Conservation (phyloP, 2,113 vertebrate species). For the Reinhardtius hippoglossoides region DNA sequence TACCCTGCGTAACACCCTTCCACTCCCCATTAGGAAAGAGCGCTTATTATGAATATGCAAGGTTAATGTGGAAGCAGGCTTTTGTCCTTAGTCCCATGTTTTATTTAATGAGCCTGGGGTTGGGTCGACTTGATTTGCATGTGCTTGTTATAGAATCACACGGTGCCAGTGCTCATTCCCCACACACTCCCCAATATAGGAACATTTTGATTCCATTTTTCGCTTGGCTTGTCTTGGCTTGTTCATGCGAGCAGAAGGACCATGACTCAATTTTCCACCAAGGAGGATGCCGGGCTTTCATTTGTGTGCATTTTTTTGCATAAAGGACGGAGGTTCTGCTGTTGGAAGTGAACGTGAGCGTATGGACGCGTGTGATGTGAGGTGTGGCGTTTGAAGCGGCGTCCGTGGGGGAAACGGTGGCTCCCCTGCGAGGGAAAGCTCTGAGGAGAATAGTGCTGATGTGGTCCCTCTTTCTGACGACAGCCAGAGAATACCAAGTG, state of each 20-base stretch:
- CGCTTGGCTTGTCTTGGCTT: conserved; percentile 55
- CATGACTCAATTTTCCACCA: conserved; percentile 68
- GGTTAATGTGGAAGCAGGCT: conserved; percentile 49
- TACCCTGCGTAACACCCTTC: conserved; percentile 38
- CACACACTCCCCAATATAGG: conserved; percentile 47
- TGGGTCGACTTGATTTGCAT: conserved; percentile 66
- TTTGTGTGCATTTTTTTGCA: conserved; percentile 54
- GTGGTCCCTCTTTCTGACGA: conserved; percentile 50
- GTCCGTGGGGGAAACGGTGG: conserved; percentile 16
- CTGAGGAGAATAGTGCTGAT: conserved; percentile 71
- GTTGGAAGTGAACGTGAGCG: conserved; percentile 22
- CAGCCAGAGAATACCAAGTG: conserved; percentile 51
- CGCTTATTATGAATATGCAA: conserved; percentile 58
- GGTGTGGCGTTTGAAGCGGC: conserved; percentile 60
- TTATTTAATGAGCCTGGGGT: conserved; percentile 71
- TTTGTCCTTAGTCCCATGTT: conserved; percentile 62
- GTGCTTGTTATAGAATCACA: conserved; percentile 55
- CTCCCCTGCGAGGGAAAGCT: conserved; percentile 50
- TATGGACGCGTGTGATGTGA: conserved; percentile 47
- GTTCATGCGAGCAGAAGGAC: conserved; percentile 58
- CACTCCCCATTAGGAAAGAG: conserved; percentile 27
- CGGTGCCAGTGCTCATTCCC: conserved; percentile 41
- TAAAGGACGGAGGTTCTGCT: conserved; percentile 26
- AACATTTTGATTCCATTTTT: conserved; percentile 68
- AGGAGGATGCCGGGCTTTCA: conserved; percentile 51